phyloP scores from a whole-genome alignment of 2,797 vertebrate species.

The Hirundo rustica region DNA sequence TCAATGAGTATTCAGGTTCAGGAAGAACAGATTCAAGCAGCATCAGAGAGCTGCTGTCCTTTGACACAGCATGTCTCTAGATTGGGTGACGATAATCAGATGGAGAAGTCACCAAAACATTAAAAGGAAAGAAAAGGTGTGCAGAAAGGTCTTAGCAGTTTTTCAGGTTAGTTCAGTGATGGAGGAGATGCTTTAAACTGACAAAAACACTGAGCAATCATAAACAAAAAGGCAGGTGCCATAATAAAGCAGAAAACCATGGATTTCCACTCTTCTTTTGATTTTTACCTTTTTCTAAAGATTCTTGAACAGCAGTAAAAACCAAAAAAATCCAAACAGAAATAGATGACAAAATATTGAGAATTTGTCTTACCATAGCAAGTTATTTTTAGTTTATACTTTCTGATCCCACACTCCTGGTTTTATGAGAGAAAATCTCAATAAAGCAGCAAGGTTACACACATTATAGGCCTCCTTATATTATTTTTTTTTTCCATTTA shows the following conservation, averaged over 20 bases:
- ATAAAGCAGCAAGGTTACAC: neutral
- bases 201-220: neutral
- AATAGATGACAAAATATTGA: neutral
- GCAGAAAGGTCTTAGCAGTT: neutral
- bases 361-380: neutral
- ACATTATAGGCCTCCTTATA: neutral
- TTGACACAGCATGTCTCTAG: neutral
- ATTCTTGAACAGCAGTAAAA: neutral
- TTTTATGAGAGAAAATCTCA: neutral
- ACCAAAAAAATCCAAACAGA: fast-evolving
- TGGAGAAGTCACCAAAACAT: neutral
- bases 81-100: neutral
- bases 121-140: neutral
- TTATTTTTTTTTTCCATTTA: neutral
- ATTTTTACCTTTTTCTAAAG: neutral
- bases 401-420: neutral
- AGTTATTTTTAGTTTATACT: neutral
- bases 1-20: neutral
- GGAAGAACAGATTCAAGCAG: neutral
- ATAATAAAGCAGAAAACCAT: neutral
- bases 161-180: neutral
- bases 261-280: neutral
- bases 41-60: neutral
- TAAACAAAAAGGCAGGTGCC: neutral
- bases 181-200: neutral